Base-by-base conservation (phyloP, 2,888 invertebrate genomes). In the Clepsis dumicolana region DNA sequence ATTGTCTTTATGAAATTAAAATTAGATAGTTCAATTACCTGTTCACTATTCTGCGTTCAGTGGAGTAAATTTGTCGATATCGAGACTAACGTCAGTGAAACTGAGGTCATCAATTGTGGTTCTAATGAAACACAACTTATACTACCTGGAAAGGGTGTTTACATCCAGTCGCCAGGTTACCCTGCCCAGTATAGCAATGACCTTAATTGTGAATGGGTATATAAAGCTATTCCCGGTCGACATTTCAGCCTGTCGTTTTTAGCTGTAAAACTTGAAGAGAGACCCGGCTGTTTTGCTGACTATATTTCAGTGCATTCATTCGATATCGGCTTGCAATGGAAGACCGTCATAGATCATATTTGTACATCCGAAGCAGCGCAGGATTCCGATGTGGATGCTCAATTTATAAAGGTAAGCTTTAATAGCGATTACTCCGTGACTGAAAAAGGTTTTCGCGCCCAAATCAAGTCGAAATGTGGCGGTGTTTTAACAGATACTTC, bases 151-250 rank as follows among this genome's bases (percentile, higher is more conserved):
- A 60, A 65, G 10, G 64, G 44, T 0, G 64, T 72, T 4, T 80
- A 78, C 2, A 84, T 98, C 12, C 87, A 82, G 0, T 97, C 98
- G 4, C 98, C 98, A 0, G 96, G 97, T 60, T 98, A 95, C 88
- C 97, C 97, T 0, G 14, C 90, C 57, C 94, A 95, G 0, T 98
- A 98, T 82, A 91, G 75, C 0, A 66, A 85, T 16, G 89, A 95
- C 77, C 82, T 97, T 48, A 88, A 95, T 57, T 98, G 98, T 82
- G 93, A 94, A 68, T 98, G 98, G 98, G 90, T 94, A 0, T 94
- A 97, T 64, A 91, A 94, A 66, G 92, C 97, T 0, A 82, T 77
- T 64, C 85, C 91, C 0, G 95, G 95, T 24, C 93, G 94, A 61
- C 96, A 97, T 79, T 83, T 97, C 3, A 82, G 81, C 44, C 71